Evolutionary conservation across 1,140 invertebrate genomes (phyloP), one percentile per base, ranked within the genome.

Genomic region (Drosophila pachea): DNA sequence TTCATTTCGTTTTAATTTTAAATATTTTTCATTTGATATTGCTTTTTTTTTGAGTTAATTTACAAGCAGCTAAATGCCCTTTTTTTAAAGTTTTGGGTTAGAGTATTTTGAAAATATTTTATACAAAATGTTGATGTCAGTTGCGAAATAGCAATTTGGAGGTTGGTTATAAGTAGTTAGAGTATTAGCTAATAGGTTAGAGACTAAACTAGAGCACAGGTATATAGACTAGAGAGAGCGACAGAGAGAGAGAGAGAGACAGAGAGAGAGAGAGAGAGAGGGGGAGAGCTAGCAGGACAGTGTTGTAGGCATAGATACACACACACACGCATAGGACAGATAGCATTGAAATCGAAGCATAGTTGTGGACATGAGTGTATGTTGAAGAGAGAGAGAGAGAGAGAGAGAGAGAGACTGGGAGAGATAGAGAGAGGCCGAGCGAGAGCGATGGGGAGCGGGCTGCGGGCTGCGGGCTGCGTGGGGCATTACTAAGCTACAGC

Each of bases 81-180:
- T 72, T 61, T 56, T n/a, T n/a, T 42, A 14, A 14, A 7, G 14
- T 29, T 38, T 70, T 71, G 75, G 68, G 52, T 78, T 69, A 62
- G 78, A 74, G 68, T 83, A 78, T 84, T 74, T 84, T 86, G 79
- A 84, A 84, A 84, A 84, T 84, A 84, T 84, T 84, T 84, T 84
- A 86, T 84, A 84, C 79, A 84, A 84, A 84, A 84, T 84, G 79
- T 84, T 84, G 76, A 83, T 84, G 79, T 84, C 79, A 84, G 79
- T 86, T 83, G 79, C 79, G 78, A 84, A 78, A 86, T 83, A 84
- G 81, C 76, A 84, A 79, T 83, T 76, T 83, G 54, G 58, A 54
- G 69, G 58, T 73, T 69, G 56, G 65, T 63, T 50, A 70, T 62
- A 48, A 62, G 29, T 61, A 64, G 60, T 56, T 55, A 16, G 32